These are phyloP conservation scores for Drosophila bipectinata DNA, from an alignment of 1,140 invertebrate genomes.

Conservation along the genomic window DNA sequence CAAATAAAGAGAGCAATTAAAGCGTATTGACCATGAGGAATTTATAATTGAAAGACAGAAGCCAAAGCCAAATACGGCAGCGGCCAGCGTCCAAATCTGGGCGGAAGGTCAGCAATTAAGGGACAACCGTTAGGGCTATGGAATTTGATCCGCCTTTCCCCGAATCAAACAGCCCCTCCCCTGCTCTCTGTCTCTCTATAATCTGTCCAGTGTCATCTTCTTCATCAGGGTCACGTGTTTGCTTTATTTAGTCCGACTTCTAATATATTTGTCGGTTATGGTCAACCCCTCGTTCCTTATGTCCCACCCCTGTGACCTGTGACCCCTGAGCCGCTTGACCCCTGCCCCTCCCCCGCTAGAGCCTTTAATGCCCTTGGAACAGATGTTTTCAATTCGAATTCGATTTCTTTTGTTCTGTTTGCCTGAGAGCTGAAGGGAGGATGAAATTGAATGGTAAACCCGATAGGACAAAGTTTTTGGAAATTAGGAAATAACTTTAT, in stretches of 20 bases:
- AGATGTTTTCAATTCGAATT: constrained; percentile 65
- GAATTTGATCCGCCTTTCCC: constrained; percentile 28
- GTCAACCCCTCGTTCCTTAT: constrained; percentile 21
- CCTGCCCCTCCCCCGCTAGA: constrained; percentile 11
- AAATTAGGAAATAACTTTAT: constrained; percentile 25
- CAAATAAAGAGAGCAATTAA: constrained; percentile 80
- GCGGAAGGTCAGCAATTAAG: constrained; percentile 75
- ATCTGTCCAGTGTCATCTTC: constrained; percentile 69
- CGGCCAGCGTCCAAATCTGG: constrained; percentile 38
- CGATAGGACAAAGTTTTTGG: not conserved
- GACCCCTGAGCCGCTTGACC: constrained; percentile 19
- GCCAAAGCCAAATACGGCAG: constrained; percentile 48
- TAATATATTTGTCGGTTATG: constrained; percentile 39
- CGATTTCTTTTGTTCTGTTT: constrained; percentile 31
- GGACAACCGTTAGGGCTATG: constrained; percentile 13
- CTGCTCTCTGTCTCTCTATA: not conserved
- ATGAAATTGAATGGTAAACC: constrained; percentile 10
- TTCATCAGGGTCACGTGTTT: constrained; percentile 52
- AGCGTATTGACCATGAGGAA: constrained; percentile 79
- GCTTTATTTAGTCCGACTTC: constrained; percentile 32
- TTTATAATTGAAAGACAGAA: constrained; percentile 78
- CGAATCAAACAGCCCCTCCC: too few species aligned
- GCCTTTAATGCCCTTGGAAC: constrained; percentile 69
- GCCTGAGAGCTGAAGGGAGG: constrained; percentile 39
- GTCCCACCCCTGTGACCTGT: constrained; percentile 28